phyloP scores from a whole-genome alignment of 2,797 vertebrate genomes.

The Orientallactaga sibirica region DNA sequence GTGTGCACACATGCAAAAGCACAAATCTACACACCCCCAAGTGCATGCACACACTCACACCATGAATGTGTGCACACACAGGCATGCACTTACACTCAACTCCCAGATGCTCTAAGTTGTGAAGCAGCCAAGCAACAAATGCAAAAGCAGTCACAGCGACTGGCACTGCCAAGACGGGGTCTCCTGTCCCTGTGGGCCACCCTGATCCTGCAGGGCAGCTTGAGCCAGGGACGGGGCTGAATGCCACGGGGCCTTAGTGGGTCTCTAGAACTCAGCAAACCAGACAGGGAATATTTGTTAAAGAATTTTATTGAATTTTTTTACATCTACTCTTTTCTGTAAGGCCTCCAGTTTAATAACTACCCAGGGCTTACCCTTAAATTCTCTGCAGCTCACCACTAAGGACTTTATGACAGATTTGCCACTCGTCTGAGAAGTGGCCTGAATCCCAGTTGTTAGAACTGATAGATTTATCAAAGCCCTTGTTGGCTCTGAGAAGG shows the following conservation, averaged over 20 bases:
- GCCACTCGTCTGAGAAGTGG: conserved; percentile 68
- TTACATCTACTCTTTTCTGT: conserved; percentile 64
- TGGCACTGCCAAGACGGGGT: neutral
- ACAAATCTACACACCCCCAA: neutral
- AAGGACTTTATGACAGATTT: conserved; percentile 80
- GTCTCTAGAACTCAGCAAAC: conserved; percentile 77
- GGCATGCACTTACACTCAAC: neutral
- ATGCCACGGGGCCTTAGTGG: conserved; percentile 29
- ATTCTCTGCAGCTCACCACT: conserved; percentile 74
- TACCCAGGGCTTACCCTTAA: conserved; percentile 74
- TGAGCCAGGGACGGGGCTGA: neutral
- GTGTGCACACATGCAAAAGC: too few relatives aligned
- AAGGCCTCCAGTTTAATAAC: conserved; percentile 70
- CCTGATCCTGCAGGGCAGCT: accelerated
- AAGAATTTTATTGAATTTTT: conserved; percentile 69
- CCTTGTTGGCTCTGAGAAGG: neutral
- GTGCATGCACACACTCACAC: neutral
- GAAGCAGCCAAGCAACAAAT: neutral
- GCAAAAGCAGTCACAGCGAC: neutral
- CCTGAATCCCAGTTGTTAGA: conserved; percentile 77
- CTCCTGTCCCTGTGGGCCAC: neutral
- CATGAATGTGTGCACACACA: too few relatives aligned
- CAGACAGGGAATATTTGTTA: conserved; percentile 48
- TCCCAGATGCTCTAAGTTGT: neutral
- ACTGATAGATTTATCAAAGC: conserved; percentile 71